phyloP scores from a whole-genome alignment of 2,797 vertebrate genomes.

The Loris lydekkerianus region DNA sequence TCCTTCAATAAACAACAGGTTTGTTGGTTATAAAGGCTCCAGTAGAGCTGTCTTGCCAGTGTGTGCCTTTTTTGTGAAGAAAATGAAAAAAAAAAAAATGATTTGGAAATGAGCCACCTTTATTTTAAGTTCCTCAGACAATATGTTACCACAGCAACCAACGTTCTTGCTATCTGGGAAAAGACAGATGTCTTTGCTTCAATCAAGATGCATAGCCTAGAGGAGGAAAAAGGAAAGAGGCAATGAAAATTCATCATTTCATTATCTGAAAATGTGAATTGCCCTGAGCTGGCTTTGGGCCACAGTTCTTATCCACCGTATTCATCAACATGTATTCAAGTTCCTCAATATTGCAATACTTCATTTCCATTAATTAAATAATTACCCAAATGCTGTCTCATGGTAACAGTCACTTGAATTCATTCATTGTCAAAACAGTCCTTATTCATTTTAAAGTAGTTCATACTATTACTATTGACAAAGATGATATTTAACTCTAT shows the following conservation, averaged over 20 bases:
- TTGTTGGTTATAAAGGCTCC: conserved; percentile 85
- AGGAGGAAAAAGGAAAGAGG: conserved; percentile 81
- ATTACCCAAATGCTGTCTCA: conserved; percentile 84
- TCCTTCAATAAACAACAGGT: conserved; percentile 83
- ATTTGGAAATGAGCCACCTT: conserved; percentile 88
- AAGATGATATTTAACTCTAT: conserved; percentile 81
- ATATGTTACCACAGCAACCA: conserved; percentile 88
- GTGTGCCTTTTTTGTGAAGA: conserved; percentile 81
- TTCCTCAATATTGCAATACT: conserved; percentile 77
- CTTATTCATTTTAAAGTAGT: conserved; percentile 81
- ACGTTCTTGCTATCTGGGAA: conserved; percentile 84
- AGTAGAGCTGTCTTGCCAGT: conserved; percentile 74
- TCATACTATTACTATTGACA: conserved; percentile 81
- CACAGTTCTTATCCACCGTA: conserved; percentile 75
- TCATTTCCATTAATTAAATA: conserved; percentile 89
- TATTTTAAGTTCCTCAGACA: conserved; percentile 86
- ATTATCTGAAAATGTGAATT: conserved; percentile 86
- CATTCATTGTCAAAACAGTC: conserved; percentile 82
- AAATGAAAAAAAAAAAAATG: neutral
- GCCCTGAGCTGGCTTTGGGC: conserved; percentile 81
- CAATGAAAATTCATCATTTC: conserved; percentile 87
- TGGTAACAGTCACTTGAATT: conserved; percentile 82
- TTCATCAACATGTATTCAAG: conserved; percentile 85
- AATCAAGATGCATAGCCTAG: conserved; percentile 84
- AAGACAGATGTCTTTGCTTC: conserved; percentile 88